A percentile compares a stretch with the other conserved stretches of the same genome.
Evolutionary conservation across 1,140 invertebrate species (phyloP).

Genomic region (Subanguina moxae): DNA sequence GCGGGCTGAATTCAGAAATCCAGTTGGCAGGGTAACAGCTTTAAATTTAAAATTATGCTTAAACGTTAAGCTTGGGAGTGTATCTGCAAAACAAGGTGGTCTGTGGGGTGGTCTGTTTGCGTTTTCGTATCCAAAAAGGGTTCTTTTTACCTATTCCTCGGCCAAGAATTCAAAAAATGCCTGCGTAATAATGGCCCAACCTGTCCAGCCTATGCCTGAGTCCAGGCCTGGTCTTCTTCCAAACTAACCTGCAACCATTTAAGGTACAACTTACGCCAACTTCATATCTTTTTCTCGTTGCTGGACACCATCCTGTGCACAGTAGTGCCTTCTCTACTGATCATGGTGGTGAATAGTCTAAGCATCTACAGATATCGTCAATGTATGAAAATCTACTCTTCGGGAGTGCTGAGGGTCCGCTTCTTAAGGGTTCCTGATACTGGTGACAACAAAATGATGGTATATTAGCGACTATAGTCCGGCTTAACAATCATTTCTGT

Average conservation of each 20-base stretch:
- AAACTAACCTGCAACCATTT: no score
- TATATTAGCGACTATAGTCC: slow-evolving; percentile 11
- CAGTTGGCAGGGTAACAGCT: slow-evolving; percentile 32
- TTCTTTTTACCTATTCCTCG: no score
- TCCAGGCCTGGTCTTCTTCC: no score
- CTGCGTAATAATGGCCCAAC: no score
- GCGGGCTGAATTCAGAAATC: slow-evolving; percentile 44
- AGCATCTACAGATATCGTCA: slow-evolving; percentile 55
- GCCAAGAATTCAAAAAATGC: no score
- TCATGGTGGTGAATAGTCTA: slow-evolving; percentile 55
- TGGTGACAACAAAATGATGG: slow-evolving; percentile 27
- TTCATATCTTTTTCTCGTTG: slow-evolving; percentile 54
- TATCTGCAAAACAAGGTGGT: no score
- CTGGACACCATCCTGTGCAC: slow-evolving; percentile 58
- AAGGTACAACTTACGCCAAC: slow-evolving; percentile 46
- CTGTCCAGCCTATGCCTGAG: no score
- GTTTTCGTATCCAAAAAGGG: no score
- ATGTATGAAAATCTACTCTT: slow-evolving; percentile 59
- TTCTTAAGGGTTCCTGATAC: slow-evolving; percentile 46
- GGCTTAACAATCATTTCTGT: not conserved
- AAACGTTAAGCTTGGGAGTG: no score
- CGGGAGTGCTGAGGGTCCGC: slow-evolving; percentile 54
- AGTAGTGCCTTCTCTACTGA: slow-evolving; percentile 52
- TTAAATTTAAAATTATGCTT: not conserved
- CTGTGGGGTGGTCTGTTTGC: no score